Evolutionary conservation across 1,140 invertebrate species (phyloP).

Genomic region (Uloborus diversus): DNA sequence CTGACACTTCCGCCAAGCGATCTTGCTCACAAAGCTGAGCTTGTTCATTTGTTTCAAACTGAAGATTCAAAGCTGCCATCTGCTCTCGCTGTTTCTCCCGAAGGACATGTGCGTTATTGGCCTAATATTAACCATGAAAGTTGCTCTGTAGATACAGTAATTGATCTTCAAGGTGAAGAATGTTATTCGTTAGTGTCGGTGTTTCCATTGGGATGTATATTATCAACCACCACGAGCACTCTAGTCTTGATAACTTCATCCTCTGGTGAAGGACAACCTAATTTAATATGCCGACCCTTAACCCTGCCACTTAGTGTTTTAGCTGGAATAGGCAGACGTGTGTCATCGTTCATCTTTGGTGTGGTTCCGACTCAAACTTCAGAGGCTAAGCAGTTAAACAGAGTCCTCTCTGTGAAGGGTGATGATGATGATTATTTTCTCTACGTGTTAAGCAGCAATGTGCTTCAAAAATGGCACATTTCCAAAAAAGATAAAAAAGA

Average conservation of each 20-base stretch:
- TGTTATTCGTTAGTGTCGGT: conserved; percentile 76
- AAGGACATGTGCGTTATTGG: conserved; percentile 92
- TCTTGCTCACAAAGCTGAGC: conserved; percentile 87
- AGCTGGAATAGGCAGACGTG: conserved; percentile 83
- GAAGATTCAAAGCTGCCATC: conserved; percentile 78
- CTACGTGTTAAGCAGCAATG: conserved; percentile 74
- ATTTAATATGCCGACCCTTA: conserved; percentile 76
- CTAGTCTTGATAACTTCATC: conserved; percentile 74
- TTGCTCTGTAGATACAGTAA: conserved; percentile 76
- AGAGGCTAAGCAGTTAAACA: conserved; percentile 76
- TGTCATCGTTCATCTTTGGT: conserved; percentile 89
- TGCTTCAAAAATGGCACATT: conserved; percentile 76
- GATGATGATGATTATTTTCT: conserved; percentile 68
- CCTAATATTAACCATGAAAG: conserved; percentile 87
- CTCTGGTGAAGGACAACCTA: conserved; percentile 71
- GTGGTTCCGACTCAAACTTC: conserved; percentile 73
- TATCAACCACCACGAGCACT: conserved; percentile 91
- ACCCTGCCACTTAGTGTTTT: conserved; percentile 84
- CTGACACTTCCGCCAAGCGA: conserved; percentile 89
- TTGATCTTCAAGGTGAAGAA: conserved; percentile 81
- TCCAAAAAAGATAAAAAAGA: conserved; percentile 62
- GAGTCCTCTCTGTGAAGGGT: conserved; percentile 67
- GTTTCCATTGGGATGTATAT: conserved; percentile 76
- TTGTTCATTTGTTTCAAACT: conserved; percentile 81
- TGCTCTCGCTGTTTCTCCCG: conserved; percentile 91